phyloP scores from a whole-genome alignment of 1,140 invertebrate species.

The Epicauta chinensis region DNA sequence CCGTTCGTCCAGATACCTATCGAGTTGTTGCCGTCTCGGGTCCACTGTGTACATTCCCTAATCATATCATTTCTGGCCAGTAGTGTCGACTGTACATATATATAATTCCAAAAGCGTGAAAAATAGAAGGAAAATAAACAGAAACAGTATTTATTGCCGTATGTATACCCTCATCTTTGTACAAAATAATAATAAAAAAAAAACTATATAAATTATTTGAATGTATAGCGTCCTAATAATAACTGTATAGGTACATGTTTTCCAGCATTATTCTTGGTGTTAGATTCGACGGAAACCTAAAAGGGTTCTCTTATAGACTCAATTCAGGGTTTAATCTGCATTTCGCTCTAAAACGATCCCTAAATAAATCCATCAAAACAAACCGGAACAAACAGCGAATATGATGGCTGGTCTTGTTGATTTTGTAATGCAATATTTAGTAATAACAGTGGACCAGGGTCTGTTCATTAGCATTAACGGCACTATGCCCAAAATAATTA shows the following conservation, averaged over 20 bases:
- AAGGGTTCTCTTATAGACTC: not conserved
- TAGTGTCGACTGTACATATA: conserved; percentile 37
- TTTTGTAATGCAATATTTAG: conserved; percentile 32
- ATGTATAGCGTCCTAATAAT: conserved; percentile 20
- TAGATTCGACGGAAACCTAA: conserved; percentile 4
- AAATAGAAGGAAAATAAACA: no score
- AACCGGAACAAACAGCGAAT: not conserved
- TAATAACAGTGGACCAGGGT: conserved; percentile 38
- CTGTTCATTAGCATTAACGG: conserved; percentile 16
- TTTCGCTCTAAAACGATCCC: conserved; percentile 3
- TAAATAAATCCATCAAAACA: not conserved
- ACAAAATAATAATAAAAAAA: conserved; percentile 10
- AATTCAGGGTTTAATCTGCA: conserved; percentile 26
- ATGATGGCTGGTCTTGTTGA: conserved; percentile 3
- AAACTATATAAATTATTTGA: conserved; percentile 13
- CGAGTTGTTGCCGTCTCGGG: conserved; percentile 18
- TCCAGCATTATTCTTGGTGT: conserved; percentile 21
- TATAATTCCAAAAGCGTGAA: conserved; percentile 2
- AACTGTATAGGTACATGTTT: conserved; percentile 19
- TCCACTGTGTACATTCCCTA: conserved; percentile 39
- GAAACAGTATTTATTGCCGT: conserved; percentile 30
- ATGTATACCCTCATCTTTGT: conserved; percentile 23
- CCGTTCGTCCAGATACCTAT: no score
- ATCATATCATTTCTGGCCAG: conserved; percentile 43
- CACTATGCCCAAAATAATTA: conserved; percentile 1